Percentiles rank a stretch among this genome's conserved stretches.
Conservation (phyloP, 2,888 invertebrate genomes). For the Heliconius hortense region DNA sequence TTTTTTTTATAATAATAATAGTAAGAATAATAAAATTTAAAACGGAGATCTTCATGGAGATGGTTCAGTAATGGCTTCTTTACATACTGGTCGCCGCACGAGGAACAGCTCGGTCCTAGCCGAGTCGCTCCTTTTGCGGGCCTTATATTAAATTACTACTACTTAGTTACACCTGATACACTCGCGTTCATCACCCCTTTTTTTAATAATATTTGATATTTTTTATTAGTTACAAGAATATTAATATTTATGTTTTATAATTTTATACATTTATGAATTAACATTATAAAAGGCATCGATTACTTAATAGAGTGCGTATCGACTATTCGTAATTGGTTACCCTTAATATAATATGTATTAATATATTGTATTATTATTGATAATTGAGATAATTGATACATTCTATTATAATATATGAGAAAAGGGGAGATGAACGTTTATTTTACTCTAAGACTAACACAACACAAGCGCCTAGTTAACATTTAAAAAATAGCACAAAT, state of each 20-base stretch:
- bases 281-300: constrained; percentile 22
- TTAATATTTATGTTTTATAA: constrained; percentile 17
- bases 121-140: constrained; percentile 32
- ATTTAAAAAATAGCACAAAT: constrained; percentile 73
- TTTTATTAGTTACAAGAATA: constrained; percentile 19
- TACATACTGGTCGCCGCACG: constrained; percentile 44
- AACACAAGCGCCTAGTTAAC: constrained; percentile 77
- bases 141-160: constrained; percentile 67
- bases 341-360: constrained; percentile 16
- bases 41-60: constrained; percentile 1
- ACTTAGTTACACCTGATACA: constrained; percentile 61
- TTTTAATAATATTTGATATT: constrained; percentile 27
- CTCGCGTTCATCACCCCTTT: constrained; percentile 59
- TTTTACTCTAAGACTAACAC: constrained; percentile 69
- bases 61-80: constrained; percentile 43
- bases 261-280: constrained; percentile 20
- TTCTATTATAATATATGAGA: constrained; percentile 18
- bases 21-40: constrained; percentile 6
- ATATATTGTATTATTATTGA: constrained; percentile 24
- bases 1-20: not conserved
- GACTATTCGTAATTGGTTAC: constrained; percentile 21
- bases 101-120: constrained; percentile 39
- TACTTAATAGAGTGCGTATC: constrained; percentile 28
- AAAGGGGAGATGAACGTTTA: constrained; percentile 56
- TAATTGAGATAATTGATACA: constrained; percentile 24